Conservation (phyloP, 2,113 vertebrate genomes). For the Oreochromis aureus region DNA sequence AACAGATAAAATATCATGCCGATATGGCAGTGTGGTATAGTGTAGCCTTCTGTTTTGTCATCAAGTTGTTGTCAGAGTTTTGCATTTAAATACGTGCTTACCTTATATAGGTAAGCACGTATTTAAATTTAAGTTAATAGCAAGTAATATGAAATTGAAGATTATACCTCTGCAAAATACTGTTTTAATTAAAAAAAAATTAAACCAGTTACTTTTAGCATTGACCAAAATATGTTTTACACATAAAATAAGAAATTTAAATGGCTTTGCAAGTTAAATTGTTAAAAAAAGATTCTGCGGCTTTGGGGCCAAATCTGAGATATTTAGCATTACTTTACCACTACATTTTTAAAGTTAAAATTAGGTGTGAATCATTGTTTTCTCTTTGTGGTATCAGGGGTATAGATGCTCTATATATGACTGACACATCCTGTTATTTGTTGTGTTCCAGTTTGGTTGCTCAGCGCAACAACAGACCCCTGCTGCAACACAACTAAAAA, state of each 20-base stretch:
- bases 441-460: background rate
- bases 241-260: background rate
- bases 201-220: background rate
- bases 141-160: background rate
- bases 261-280: background rate
- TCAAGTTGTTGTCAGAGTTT: background rate
- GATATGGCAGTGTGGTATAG: background rate
- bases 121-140: background rate
- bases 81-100: background rate
- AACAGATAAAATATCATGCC: rapidly evolving
- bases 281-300: background rate
- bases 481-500: background rate
- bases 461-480: background rate
- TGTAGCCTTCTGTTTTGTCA: background rate
- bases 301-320: background rate
- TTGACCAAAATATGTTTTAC: background rate
- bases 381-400: slow-evolving; percentile 19
- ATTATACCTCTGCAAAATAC: background rate
- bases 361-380: slow-evolving; percentile 16
- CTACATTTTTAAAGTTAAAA: slow-evolving; percentile 18
- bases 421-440: slow-evolving; percentile 30
- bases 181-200: background rate
- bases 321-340: background rate
- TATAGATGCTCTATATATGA: slow-evolving; percentile 34
- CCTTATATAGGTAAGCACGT: background rate